Evolutionary conservation across 1,140 invertebrate species (phyloP).

Genomic region (Calosoma granatense): DNA sequence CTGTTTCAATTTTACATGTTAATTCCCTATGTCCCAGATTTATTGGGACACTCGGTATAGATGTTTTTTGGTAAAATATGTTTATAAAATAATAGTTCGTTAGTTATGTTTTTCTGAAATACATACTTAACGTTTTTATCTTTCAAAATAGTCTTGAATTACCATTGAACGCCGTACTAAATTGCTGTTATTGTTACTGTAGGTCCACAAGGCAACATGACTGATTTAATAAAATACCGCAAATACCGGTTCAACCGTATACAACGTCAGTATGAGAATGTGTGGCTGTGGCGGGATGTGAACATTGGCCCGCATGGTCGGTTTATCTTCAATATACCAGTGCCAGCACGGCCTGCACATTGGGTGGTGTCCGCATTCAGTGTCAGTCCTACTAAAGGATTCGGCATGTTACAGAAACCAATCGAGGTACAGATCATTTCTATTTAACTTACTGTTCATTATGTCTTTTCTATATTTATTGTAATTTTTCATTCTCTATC

Average conservation of each 20-base stretch:
- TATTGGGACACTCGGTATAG: no score
- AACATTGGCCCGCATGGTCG: slow-evolving; percentile 87
- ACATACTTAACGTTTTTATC: no score
- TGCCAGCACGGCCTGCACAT: slow-evolving; percentile 75
- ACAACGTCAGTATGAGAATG: slow-evolving; percentile 83
- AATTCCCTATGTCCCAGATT: no score
- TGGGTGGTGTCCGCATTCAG: slow-evolving; percentile 91
- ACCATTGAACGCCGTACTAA: no score
- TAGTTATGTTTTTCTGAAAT: no score
- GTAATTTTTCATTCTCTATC: no score
- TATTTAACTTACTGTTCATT: background rate
- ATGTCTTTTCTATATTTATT: background rate
- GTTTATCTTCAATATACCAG: slow-evolving; percentile 74
- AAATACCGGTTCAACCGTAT: slow-evolving; percentile 79
- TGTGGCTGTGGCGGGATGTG: slow-evolving; percentile 89
- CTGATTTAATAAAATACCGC: slow-evolving; percentile 58
- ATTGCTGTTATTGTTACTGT: no score
- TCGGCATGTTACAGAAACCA: slow-evolving; percentile 72
- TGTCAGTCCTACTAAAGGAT: slow-evolving; percentile 73
- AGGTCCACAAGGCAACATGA: slow-evolving; percentile 39
- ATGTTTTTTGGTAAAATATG: no score
- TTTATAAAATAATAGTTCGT: no score
- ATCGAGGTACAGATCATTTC: slow-evolving; percentile 47
- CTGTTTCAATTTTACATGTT: no score
- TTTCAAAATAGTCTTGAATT: no score